These are phyloP conservation scores for Fistularia commersonii DNA, from an alignment of 2,797 vertebrate genomes.

Conservation along the genomic window DNA sequence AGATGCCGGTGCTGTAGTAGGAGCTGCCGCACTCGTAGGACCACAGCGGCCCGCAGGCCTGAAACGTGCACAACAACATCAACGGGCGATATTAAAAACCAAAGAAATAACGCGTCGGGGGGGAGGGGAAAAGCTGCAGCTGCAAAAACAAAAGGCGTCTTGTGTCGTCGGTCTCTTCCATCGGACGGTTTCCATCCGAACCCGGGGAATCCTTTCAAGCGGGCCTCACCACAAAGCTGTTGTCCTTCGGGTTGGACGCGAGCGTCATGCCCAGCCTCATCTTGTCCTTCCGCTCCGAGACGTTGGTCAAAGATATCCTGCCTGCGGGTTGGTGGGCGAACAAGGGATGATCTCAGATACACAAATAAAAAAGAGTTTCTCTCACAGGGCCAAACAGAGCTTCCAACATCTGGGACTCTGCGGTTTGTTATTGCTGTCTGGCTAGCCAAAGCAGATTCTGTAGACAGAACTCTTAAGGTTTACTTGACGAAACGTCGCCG, in stretches of 20 bases:
- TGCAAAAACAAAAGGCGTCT: no score
- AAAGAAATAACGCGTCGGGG: no score
- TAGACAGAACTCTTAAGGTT: constrained; percentile 33
- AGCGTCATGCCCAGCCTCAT: constrained; percentile 97
- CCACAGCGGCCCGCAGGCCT: constrained; percentile 98
- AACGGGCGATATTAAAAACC: no score
- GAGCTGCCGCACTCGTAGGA: constrained; percentile 99
- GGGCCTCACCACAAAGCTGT: constrained; percentile 93
- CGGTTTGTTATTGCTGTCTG: constrained; percentile 58
- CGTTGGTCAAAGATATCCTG: constrained; percentile 95
- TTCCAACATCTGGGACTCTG: constrained; percentile 44
- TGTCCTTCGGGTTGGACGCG: constrained; percentile 89
- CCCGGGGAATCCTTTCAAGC: constrained; percentile 1
- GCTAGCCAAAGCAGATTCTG: constrained; percentile 34
- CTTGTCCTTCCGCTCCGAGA: constrained; percentile 95
- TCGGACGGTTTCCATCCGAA: neutral
- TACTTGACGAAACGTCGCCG: constrained; percentile 28
- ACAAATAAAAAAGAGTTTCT: constrained; percentile 14
- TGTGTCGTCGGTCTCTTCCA: neutral
- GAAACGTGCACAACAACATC: constrained; percentile 23
- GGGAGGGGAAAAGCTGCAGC: no score
- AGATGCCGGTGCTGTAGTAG: constrained; percentile 98
- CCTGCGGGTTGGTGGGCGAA: constrained; percentile 77
- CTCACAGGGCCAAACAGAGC: constrained; percentile 28
- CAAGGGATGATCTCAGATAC: constrained; percentile 25